Conservation (phyloP, 2,888 invertebrate species). For the Heliconius cydno region DNA sequence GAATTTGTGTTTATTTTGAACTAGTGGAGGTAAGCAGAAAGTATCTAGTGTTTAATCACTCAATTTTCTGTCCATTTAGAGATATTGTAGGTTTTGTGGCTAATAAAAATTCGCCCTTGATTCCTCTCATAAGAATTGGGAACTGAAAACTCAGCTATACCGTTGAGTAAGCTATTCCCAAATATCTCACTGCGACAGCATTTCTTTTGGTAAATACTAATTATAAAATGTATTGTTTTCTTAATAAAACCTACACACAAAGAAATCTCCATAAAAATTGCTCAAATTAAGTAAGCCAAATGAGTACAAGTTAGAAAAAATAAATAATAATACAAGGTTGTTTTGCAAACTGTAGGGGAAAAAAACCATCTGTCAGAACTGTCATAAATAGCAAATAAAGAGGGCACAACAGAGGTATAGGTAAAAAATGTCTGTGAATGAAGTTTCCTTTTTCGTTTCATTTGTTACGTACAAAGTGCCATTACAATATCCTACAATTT, state of each 20-base stretch:
- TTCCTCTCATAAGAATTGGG: neutral
- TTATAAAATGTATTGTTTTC: neutral
- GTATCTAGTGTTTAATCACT: neutral
- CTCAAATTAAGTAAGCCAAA: neutral
- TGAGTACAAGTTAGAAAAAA: neutral
- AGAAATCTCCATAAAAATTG: neutral
- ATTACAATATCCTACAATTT: neutral
- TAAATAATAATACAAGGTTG: neutral
- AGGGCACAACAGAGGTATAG: conserved; percentile 2
- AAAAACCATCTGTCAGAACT: conserved; percentile 19
- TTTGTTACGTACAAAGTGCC: conserved; percentile 6
- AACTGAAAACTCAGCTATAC: neutral
- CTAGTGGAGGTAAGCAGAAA: too few species aligned
- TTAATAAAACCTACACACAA: neutral
- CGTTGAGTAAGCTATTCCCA: neutral
- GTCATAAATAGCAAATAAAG: conserved; percentile 5
- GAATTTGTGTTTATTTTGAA: neutral
- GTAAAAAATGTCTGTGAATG: conserved; percentile 11
- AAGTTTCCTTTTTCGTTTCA: conserved; percentile 17
- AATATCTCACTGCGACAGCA: too few species aligned
- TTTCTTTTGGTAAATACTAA: too few species aligned
- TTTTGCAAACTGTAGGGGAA: neutral
- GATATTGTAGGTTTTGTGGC: neutral
- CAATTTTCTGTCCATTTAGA: neutral
- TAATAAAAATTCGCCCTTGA: neutral